phyloP scores from a whole-genome alignment of 2,113 vertebrate species.

The Sinocyclocheilus grahami region DNA sequence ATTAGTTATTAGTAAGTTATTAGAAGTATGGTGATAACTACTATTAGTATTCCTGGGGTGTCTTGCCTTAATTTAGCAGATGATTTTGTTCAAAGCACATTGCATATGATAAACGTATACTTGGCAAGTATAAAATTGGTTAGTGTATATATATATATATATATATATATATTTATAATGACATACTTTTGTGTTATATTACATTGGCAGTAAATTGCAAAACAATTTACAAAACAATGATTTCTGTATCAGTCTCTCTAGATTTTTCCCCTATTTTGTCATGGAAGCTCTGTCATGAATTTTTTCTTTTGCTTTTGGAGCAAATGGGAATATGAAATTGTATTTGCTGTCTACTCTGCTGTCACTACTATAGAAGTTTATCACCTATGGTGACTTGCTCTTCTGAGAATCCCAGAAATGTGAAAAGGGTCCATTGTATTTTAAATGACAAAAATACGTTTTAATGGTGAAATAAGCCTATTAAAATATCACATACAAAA shows the following conservation, averaged over 20 bases:
- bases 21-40: background rate
- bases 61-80: background rate
- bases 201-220: too few relatives aligned
- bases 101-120: background rate
- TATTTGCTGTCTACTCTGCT: background rate
- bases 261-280: background rate
- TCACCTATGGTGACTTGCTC: too few relatives aligned
- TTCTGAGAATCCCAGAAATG: background rate
- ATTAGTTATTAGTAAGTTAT: background rate
- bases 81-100: background rate
- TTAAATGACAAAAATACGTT: background rate
- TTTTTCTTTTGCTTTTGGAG: background rate
- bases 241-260: background rate
- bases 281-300: background rate
- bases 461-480: too few relatives aligned
- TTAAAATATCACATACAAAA: background rate
- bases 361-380: background rate
- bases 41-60: background rate
- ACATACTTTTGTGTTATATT: background rate
- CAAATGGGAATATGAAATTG: background rate
- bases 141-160: too few relatives aligned
- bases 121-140: too few relatives aligned
- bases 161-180: too few relatives aligned
- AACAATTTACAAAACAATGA: background rate
- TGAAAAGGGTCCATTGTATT: background rate